Evolutionary conservation across 2,888 invertebrate genomes (phyloP), one percentile per base, ranked within the genome.

Genomic region (Eristalinus sepulchralis): DNA sequence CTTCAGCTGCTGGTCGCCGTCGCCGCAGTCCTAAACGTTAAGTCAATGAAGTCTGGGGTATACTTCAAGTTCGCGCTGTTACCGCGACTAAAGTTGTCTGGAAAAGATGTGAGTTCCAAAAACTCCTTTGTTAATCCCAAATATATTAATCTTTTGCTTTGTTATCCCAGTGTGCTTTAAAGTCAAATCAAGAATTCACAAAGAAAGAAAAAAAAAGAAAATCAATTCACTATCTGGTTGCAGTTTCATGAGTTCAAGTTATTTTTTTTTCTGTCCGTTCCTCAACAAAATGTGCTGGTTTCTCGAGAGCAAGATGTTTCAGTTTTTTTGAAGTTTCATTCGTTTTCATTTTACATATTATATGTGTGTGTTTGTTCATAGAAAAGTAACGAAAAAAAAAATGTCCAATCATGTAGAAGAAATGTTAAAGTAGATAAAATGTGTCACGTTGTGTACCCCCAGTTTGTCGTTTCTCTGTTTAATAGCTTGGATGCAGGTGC

Each of bases 21-120:
- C 71, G 79, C 78, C 88, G 90, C 90, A 91, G 91, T 91, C 89
- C 90, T 89, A 91, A 92, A 91, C 90, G 90, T 91, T 88, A 91
- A 92, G 91, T 92, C 92, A 92, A 92, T 92, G 91, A 92, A 91
- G 92, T 91, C 90, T 91, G 91, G 90, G 90, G 91, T 90, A 90
- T 91, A 91, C 92, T 91, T 91, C 89, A 90, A 91, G 91, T 91
- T 90, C 91, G 91, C 92, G 92, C 91, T 91, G 91, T 91, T 92
- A 92, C 92, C 92, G 92, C 92, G 92, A 92, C 92, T 91, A 89
- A 92, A 91, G 92, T 92, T 92, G 92, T 92, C 92, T 92, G 92
- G 92, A 92, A 92, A 90, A 92, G 92, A 92, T 92, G 92, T 92
- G 92, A 92, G 92, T 92, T 79, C 66, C 47, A 27, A 57, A 63